phyloP scores from a whole-genome alignment of 2,113 vertebrate genomes.

The Lamprotornis superbus region DNA sequence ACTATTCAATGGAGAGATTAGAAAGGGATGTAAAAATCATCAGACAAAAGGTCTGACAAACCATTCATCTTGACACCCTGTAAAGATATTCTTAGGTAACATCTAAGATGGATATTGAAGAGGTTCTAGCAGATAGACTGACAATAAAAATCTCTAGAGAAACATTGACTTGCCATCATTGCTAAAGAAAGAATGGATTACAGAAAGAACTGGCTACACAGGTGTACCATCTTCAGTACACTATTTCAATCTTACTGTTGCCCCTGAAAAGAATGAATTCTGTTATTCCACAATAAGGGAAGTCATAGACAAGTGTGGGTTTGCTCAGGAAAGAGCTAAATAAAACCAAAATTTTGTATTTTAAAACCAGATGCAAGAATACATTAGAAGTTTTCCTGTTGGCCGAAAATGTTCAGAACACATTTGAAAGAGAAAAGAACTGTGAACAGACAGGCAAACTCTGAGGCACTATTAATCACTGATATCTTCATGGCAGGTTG shows the following conservation, averaged over 20 bases:
- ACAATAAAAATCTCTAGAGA: slow-evolving; percentile 41
- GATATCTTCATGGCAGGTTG: not conserved
- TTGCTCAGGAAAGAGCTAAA: not conserved
- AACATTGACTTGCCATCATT: slow-evolving; percentile 48
- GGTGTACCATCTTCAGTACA: not conserved
- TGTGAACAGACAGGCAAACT: not conserved
- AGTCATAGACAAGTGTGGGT: not conserved
- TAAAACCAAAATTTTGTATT: not conserved
- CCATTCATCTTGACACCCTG: slow-evolving; percentile 21
- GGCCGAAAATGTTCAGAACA: not conserved
- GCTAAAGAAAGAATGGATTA: slow-evolving; percentile 38
- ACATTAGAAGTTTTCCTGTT: not conserved
- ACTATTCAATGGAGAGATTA: not conserved
- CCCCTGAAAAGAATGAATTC: not conserved
- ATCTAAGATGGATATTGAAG: slow-evolving; percentile 24
- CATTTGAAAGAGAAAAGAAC: not conserved
- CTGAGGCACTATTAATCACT: not conserved
- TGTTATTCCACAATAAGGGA: not conserved
- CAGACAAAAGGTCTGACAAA: slow-evolving; percentile 28
- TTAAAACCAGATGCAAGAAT: not conserved
- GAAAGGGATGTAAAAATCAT: slow-evolving; percentile 16
- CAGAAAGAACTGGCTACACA: not conserved
- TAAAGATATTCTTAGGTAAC: not conserved
- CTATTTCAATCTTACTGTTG: not conserved
- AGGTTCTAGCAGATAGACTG: slow-evolving; percentile 49